Base-by-base conservation (phyloP, 1,140 invertebrate species). In the Sycophila sp. region DNA sequence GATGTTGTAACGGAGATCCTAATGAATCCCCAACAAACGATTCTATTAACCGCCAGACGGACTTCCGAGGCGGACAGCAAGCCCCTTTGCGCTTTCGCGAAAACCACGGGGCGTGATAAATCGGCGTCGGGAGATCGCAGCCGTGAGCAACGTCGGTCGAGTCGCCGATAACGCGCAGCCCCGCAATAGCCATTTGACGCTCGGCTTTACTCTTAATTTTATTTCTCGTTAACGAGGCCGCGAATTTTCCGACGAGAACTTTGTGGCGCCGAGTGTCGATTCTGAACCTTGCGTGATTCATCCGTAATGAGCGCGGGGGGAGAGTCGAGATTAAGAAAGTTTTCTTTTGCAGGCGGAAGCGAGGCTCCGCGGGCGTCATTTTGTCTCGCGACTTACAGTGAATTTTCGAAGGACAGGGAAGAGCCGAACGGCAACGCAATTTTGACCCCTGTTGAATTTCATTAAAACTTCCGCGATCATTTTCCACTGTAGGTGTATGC, bases 241-340 rank as follows among this genome's bases (percentile, higher is more conserved):
- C 15, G n/a, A 51, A 51, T 28, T 26, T 51, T 51, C 11, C 26
- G n/a, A 51, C n/a, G n/a, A n/a, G n/a, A n/a, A n/a, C n/a, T n/a
- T n/a, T n/a, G n/a, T n/a, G n/a, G n/a, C n/a, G n/a, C n/a, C n/a
- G 13, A 45, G 42, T 13, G n/a, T 32, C 42, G 59, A 49, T 32
- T 62, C 10, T 2, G 26, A 64, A 64, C n/a, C n/a, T 64, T 65
- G 24, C 22, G 32, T 55, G 51, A 65, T 66, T 66, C 51, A 32
- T 66, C 32, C 24, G 51, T 42, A 67, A 45, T 67, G 53, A 32
- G 38, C n/a, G 15, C n/a, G 26, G 24, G 26, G 24, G 26, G 13
- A 15, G 26, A 53, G 45, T 32, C n/a, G 38, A 55, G 40, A 67
- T 67, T 67, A 67, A 67, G 64, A 67, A 67, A 67, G 64, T 67